phyloP scores from a whole-genome alignment of 2,113 vertebrate genomes.

The Nestor notabilis region DNA sequence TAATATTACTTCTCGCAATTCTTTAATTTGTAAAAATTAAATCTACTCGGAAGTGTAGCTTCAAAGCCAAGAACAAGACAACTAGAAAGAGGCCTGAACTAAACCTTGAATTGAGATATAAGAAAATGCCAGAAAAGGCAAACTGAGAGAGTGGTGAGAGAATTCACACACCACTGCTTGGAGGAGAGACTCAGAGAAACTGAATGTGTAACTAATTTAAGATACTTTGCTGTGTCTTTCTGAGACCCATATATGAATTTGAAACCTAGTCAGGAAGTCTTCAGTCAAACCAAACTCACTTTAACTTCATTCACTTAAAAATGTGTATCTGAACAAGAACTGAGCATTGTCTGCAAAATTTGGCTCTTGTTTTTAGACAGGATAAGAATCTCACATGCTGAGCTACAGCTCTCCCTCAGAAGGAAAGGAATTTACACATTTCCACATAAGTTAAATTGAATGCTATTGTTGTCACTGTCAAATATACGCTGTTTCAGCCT shows the following conservation, averaged over 20 bases:
- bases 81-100: background rate
- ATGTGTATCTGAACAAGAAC: background rate
- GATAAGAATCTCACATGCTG: background rate
- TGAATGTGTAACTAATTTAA: background rate
- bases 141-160: background rate
- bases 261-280: background rate
- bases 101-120: background rate
- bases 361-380: background rate
- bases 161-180: background rate
- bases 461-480: conserved; percentile 18
- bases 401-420: background rate
- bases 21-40: background rate
- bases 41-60: background rate
- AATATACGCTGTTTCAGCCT: background rate
- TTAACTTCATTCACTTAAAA: background rate
- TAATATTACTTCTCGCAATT: background rate
- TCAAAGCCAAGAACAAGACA: background rate
- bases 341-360: background rate
- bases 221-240: background rate
- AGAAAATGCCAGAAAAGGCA: background rate
- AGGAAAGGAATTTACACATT: background rate
- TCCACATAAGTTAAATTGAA: background rate
- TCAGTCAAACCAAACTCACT: background rate
- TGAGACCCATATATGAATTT: background rate
- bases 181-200: background rate